A percentile compares a stretch with the other conserved stretches of the same genome.
Conservation (phyloP, 2,113 vertebrate species). For the Semnornis frantzii region DNA sequence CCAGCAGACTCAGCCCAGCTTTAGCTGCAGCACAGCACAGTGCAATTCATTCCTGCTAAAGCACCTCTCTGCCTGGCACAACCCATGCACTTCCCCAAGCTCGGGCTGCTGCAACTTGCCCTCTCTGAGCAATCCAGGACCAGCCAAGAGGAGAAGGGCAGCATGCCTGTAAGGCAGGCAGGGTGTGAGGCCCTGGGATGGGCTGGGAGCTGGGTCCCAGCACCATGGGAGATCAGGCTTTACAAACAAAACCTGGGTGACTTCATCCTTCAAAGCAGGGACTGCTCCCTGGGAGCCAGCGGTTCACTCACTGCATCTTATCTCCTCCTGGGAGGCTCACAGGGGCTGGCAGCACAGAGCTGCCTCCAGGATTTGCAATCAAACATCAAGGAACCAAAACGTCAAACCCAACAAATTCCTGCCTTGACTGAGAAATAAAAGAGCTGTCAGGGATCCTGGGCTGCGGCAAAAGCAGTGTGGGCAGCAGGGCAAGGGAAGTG, state of each 20-base stretch:
- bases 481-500: no score
- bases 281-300: not conserved
- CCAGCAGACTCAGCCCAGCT: not conserved
- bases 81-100: not conserved
- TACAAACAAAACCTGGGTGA: slow-evolving; percentile 15
- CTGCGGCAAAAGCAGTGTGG: no score
- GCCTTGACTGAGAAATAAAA: not conserved
- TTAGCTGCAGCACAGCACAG: not conserved
- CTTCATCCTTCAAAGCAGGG: slow-evolving; percentile 28
- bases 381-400: not conserved
- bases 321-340: not conserved
- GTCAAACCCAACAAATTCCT: not conserved
- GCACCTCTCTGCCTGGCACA: not conserved
- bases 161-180: not conserved
- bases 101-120: not conserved
- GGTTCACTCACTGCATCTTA: not conserved
- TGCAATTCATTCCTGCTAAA: not conserved
- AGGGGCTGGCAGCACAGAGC: not conserved
- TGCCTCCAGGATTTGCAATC: not conserved
- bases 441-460: not conserved
- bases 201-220: not conserved
- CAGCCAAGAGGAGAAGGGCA: not conserved
- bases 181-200: not conserved
- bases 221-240: slow-evolving; percentile 5
- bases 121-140: not conserved